Evolutionary conservation across 2,888 invertebrate species (phyloP).

Genomic region (Choristoneura rosaceana): DNA sequence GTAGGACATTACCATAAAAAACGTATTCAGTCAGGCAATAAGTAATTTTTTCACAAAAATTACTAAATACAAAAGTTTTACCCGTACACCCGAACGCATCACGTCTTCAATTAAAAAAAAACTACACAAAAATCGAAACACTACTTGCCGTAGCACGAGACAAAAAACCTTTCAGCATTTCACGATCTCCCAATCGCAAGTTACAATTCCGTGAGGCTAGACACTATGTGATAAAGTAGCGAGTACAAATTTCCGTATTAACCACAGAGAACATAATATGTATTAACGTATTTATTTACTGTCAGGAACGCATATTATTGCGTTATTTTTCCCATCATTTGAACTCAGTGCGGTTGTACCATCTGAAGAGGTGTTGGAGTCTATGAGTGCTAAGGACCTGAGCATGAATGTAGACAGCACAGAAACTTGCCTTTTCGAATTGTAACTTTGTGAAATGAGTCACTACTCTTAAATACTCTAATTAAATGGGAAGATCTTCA

Average conservation of each 20-base stretch:
- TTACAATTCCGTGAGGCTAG: conserved; percentile 1
- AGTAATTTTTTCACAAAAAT: neutral
- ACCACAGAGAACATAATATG: too few species aligned
- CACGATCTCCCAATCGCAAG: neutral
- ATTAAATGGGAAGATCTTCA: conserved; percentile 53
- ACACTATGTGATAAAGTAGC: too few species aligned
- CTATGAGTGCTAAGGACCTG: too few species aligned
- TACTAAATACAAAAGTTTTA: neutral
- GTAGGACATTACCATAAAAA: too few species aligned
- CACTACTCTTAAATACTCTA: conserved; percentile 26
- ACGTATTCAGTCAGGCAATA: too few species aligned
- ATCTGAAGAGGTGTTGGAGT: too few species aligned
- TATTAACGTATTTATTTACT: too few species aligned
- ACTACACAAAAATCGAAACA: conserved; percentile 29
- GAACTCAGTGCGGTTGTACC: too few species aligned
- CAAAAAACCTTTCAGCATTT: neutral
- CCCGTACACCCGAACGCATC: conserved; percentile 21
- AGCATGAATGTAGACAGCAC: too few species aligned
- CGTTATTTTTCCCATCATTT: too few species aligned
- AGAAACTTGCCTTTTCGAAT: neutral
- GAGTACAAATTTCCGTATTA: too few species aligned
- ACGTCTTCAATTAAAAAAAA: conserved; percentile 23
- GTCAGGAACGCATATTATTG: too few species aligned
- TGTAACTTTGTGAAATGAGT: neutral
- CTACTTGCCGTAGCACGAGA: neutral